Evolutionary conservation across 2,888 invertebrate genomes (phyloP).

Genomic region (Drosophila lacicola): DNA sequence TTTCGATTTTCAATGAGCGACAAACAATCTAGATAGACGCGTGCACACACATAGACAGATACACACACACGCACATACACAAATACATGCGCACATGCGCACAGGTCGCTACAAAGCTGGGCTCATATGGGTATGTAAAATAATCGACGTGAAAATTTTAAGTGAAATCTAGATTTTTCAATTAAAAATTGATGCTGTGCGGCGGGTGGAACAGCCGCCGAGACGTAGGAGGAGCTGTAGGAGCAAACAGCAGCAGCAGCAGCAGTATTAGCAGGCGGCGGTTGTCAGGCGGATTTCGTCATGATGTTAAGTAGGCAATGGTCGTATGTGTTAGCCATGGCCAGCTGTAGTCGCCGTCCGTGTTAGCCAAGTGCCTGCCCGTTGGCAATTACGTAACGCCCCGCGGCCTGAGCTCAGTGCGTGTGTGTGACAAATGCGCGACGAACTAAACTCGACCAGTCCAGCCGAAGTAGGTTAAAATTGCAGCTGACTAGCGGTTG

Average conservation of each 20-base stretch:
- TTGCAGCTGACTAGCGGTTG: conserved; percentile 72
- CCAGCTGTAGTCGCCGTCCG: conserved; percentile 56
- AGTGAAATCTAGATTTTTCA: conserved; percentile 74
- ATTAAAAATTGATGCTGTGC: conserved; percentile 57
- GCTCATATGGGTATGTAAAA: conserved; percentile 50
- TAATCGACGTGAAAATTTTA: conserved; percentile 56
- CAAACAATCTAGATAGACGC: conserved; percentile 69
- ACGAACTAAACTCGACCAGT: conserved; percentile 79
- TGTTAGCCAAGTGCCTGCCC: conserved; percentile 59
- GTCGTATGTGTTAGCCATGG: conserved; percentile 65
- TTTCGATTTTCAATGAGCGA: conserved; percentile 58
- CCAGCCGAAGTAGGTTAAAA: conserved; percentile 75
- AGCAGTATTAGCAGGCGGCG: conserved; percentile 18
- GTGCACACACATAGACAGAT: conserved; percentile 4
- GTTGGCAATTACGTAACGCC: conserved; percentile 71
- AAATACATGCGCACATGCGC: conserved; percentile 4
- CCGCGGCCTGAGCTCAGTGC: conserved; percentile 45
- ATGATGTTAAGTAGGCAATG: conserved; percentile 77
- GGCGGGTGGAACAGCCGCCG: conserved; percentile 35
- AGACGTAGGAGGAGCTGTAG: conserved; percentile 1
- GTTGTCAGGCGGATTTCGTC: conserved; percentile 68
- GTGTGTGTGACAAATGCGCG: conserved; percentile 79
- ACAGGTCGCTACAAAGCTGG: conserved; percentile 43
- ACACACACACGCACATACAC: conserved; percentile 12
- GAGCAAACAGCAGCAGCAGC: background rate